Evolutionary conservation across 2,888 invertebrate genomes (phyloP), one percentile per base, ranked within the genome.

Genomic region (Dichetophora obliterata): DNA sequence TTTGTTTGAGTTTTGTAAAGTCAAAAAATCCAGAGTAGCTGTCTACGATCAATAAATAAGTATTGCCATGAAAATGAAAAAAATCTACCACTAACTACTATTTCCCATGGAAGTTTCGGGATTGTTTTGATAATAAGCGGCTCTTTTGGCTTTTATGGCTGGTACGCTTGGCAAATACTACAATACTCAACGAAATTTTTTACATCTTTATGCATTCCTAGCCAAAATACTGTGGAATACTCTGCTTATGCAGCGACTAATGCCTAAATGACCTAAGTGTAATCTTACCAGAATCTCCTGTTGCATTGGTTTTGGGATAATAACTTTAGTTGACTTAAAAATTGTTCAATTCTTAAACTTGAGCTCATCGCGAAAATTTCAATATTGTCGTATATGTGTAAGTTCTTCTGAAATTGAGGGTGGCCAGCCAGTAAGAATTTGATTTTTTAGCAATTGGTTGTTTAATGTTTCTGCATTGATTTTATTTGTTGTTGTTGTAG

Each of bases 311-410:
- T 79, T 78, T 22, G 80, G 76, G 69, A 79, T 76, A 14, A 78
- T 43, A 2, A 73, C 75, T 81, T 79, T 80, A 0, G 66, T 61
- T 6, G 76, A 75, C 76, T 81, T 81, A 43, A 72, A 77, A n/a
- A 80, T 50, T 8, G 78, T 75, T 22, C 68, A 78, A 14, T 77
- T 71, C 6, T 74, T 37, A 16, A 6, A 50, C 8, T 72, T 75
- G 37, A 80, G 48, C 24, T 79, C 79, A 16, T 77, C 79, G 14
- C 78, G 73, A 54, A 80, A 79, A 69, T 77, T 79, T 69, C 78
- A 79, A 52, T 77, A 79, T 14, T 68, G 34, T 50, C 76, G 70
- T 77, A 78, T 78, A 48, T 34, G 34, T 34, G 52, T 24, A 52
- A 63, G 50, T 24, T 75, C 16, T 24, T 79, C 72, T 37, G 24